Evolutionary conservation across 2,797 vertebrate genomes (phyloP).

Genomic region (Catamblyrhynchus diadema): DNA sequence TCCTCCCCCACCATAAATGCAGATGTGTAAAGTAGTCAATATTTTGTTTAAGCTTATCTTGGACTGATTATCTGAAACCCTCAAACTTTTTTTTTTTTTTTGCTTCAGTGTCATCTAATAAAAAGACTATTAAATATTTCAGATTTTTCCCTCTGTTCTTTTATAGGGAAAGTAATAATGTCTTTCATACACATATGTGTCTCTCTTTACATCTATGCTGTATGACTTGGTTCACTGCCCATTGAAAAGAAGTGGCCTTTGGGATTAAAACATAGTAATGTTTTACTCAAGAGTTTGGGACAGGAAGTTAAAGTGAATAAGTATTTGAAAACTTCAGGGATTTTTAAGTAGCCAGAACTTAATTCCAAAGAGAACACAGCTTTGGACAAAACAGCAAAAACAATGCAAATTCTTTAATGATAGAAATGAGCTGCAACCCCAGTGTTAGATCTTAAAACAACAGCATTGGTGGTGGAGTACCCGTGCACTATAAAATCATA

Average conservation of each 20-base stretch:
- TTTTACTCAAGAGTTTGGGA: slow-evolving; percentile 31
- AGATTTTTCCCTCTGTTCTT: not conserved
- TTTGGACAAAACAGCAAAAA: slow-evolving; percentile 1
- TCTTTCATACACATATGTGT: not conserved
- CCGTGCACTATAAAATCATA: not conserved
- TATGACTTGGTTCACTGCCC: slow-evolving; percentile 42
- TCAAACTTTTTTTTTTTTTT: not conserved
- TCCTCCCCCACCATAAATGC: slow-evolving; percentile 22
- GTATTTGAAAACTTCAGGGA: slow-evolving; percentile 16
- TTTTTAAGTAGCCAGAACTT: slow-evolving; percentile 32
- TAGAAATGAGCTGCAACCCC: not conserved
- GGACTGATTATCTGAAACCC: slow-evolving; percentile 22
- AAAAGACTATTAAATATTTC: not conserved
- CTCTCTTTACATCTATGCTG: not conserved
- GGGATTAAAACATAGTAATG: slow-evolving; percentile 9
- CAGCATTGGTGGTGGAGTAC: not conserved
- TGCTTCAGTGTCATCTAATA: not conserved
- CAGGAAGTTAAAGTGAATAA: slow-evolving; percentile 23
- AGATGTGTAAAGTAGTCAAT: slow-evolving; percentile 49
- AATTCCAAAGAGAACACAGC: not conserved
- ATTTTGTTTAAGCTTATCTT: slow-evolving; percentile 41
- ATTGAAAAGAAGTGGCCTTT: slow-evolving; percentile 19
- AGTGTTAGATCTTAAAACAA: not conserved
- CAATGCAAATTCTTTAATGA: not conserved
- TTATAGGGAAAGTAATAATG: not conserved